Evolutionary conservation across 2,113 vertebrate genomes (phyloP), one percentile per base, ranked within the genome.

Genomic region (Triplophysa siluroides): DNA sequence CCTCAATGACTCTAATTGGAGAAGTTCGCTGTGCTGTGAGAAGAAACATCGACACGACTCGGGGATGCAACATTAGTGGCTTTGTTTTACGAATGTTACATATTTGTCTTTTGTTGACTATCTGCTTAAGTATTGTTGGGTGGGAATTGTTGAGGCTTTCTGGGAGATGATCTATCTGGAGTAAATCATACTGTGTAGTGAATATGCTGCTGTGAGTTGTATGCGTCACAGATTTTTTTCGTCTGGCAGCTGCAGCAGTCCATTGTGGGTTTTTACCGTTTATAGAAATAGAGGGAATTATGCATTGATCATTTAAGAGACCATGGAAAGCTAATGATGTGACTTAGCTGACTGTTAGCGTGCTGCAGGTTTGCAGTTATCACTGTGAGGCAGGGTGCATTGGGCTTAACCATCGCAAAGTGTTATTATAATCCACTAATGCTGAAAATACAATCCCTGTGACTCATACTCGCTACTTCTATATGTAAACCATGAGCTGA

Each of bases 291-390:
- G 73, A 76, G 65, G 69, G 54, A 70, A 56, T 69, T 33, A 54
- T 60, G 24, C 50, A 14, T 45, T 69, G 66, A 45, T 66, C 74
- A 69, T 61, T 71, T 69, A 66, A 65, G 33, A 66, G 33, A 69
- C 41, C 54, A 60, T 70, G 52, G 66, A 58, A 68, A 60, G 12
- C 23, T 83, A 81, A 84, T 74, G 67, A 74, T 63, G 62, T 72
- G 67, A 10, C 56, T 61, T 60, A 72, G 78, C 38, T 26, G 63
- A 43, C 62, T 65, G 62, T 56, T 76, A 67, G 66, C 64, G 16
- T 78, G 60, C 73, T 63, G 41, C 60, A 75, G 58, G 38, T 62
- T 54, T 80, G 47, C 65, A 80, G 14, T 62, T 64, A 56, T 78
- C 76, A 58, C 69, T 24, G 11, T 16, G 33, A 68, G 13, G 45